Evolutionary conservation across 1,140 invertebrate species (phyloP).

Genomic region (Bactericera cockerelli): DNA sequence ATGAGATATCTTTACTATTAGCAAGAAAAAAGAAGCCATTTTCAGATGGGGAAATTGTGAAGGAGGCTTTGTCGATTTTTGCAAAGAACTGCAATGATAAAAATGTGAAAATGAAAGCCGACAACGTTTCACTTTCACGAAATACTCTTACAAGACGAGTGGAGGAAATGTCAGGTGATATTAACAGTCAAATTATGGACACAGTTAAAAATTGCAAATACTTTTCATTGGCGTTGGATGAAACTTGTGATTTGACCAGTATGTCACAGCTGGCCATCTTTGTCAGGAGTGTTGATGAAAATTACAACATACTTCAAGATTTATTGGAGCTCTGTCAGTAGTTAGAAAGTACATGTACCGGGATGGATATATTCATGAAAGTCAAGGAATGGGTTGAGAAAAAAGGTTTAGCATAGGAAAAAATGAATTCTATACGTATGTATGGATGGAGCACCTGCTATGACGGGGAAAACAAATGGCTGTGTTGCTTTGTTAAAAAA

Average conservation of each 20-base stretch:
- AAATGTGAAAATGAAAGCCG: too few relatives aligned
- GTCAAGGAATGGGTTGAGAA: too few relatives aligned
- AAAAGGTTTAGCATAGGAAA: too few relatives aligned
- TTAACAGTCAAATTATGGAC: neutral
- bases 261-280: neutral
- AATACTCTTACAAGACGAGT: too few relatives aligned
- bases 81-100: too few relatives aligned
- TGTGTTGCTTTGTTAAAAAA: too few relatives aligned
- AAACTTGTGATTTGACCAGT: constrained; percentile 12
- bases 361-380: too few relatives aligned
- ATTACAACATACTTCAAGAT: too few relatives aligned
- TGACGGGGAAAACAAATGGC: neutral
- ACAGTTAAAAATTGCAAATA: neutral
- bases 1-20: neutral
- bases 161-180: constrained; percentile 5
- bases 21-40: constrained; percentile 11
- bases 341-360: too few relatives aligned
- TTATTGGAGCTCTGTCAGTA: too few relatives aligned
- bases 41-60: constrained; percentile 12
- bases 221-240: constrained; percentile 12
- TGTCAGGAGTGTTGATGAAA: neutral
- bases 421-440: constrained; percentile 6
- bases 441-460: constrained; percentile 10
- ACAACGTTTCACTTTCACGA: too few relatives aligned
- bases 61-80: neutral